These are phyloP conservation scores for Lagorchestes hirsutus DNA, from an alignment of 2,797 vertebrate genomes.

Conservation along the genomic window DNA sequence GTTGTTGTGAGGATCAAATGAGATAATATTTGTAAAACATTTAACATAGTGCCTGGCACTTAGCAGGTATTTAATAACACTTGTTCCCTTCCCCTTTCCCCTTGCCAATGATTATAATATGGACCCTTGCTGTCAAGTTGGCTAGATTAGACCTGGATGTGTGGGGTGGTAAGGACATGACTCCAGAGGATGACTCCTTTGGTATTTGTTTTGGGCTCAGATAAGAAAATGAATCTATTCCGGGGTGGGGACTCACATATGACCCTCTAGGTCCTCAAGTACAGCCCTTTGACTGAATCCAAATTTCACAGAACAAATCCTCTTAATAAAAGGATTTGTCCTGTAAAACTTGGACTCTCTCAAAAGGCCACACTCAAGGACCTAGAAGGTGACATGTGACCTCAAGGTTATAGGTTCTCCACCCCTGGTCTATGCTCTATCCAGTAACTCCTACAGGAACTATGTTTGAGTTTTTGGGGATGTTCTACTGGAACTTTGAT, in stretches of 20 bases:
- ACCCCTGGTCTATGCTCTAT: not conserved
- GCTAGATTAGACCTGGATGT: not conserved
- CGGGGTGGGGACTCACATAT: too few relatives aligned
- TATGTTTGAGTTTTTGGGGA: too few relatives aligned
- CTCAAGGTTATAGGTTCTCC: too few relatives aligned
- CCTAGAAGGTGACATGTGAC: too few relatives aligned
- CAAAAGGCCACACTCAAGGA: too few relatives aligned
- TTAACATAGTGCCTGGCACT: not conserved
- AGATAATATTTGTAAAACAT: not conserved
- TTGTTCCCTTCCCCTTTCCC: not conserved
- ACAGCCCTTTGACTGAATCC: too few relatives aligned
- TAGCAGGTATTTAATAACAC: not conserved
- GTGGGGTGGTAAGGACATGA: not conserved
- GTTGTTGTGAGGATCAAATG: not conserved
- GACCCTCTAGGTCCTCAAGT: too few relatives aligned
- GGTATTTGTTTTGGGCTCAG: not conserved
- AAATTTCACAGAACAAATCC: too few relatives aligned
- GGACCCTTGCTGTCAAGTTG: not conserved
- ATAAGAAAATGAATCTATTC: not conserved
- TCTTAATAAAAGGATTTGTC: too few relatives aligned
- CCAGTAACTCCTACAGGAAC: not conserved
- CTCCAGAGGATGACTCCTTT: not conserved
- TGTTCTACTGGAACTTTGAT: too few relatives aligned
- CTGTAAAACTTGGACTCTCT: too few relatives aligned
- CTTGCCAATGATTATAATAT: not conserved